Evolutionary conservation across 2,113 vertebrate genomes (phyloP).

Genomic region (Tiliqua scincoides): DNA sequence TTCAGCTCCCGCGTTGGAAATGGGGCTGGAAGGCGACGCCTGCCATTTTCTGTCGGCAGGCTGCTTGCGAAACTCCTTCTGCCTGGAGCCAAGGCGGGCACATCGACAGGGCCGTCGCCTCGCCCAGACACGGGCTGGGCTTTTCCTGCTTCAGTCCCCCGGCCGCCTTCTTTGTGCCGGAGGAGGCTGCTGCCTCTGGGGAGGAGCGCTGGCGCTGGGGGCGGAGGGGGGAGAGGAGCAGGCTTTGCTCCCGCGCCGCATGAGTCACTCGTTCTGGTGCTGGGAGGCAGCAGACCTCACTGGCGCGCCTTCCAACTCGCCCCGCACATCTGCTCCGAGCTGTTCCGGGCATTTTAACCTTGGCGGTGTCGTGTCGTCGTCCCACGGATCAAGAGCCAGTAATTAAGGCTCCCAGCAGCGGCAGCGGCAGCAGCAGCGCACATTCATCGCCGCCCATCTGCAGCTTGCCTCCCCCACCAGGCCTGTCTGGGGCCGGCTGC

Average conservation of each 20-base stretch:
- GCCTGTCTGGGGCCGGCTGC: conserved; percentile 67
- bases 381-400: conserved; percentile 82
- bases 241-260: too few relatives aligned
- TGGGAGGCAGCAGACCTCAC: conserved; percentile 85
- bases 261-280: conserved; percentile 87
- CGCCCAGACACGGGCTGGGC: conserved; percentile 78
- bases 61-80: conserved; percentile 81
- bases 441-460: conserved; percentile 74
- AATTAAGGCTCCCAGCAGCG: conserved; percentile 83
- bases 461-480: conserved; percentile 67
- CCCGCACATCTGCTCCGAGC: conserved; percentile 84
- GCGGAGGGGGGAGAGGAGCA: conserved; percentile 50
- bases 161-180: conserved; percentile 76
- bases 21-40: conserved; percentile 75
- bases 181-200: conserved; percentile 73
- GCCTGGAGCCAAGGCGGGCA: conserved; percentile 82
- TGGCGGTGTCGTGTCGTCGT: conserved; percentile 80
- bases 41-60: conserved; percentile 80
- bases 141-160: conserved; percentile 77
- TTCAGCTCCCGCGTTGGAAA: conserved; percentile 76
- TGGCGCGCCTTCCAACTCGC: conserved; percentile 84
- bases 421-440: conserved; percentile 80
- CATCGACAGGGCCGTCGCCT: conserved; percentile 80
- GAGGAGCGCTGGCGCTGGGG: conserved; percentile 65
- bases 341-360: conserved; percentile 86